A percentile compares a stretch with the other conserved stretches of the same genome.
Evolutionary conservation across 2,113 vertebrate genomes (phyloP).

Genomic region (Okapia johnstoni): DNA sequence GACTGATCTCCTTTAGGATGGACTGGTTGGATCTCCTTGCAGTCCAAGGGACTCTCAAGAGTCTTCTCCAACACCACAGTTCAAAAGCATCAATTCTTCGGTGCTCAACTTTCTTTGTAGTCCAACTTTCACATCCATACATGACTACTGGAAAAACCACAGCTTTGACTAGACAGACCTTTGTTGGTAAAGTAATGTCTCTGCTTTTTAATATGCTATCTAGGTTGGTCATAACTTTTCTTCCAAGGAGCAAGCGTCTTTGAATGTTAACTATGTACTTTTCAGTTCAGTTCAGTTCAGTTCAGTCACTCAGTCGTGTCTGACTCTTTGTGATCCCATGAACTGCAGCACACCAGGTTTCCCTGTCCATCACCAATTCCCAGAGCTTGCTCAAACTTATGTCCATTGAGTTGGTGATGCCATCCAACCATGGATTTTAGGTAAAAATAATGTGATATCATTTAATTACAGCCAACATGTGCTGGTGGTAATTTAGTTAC

Average conservation of each 20-base stretch:
- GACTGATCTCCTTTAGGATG: neutral
- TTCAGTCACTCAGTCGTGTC: neutral
- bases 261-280: neutral
- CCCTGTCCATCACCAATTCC: neutral
- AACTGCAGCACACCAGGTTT: neutral
- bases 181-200: neutral
- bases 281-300: neutral
- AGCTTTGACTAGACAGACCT: neutral
- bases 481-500: neutral
- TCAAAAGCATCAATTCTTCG: neutral
- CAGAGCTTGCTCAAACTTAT: neutral
- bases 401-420: accelerated
- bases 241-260: neutral
- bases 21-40: neutral
- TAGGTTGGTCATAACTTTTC: neutral
- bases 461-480: neutral
- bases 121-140: neutral
- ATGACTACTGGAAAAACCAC: neutral
- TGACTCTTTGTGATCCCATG: neutral
- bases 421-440: neutral
- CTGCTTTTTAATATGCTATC: neutral
- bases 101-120: neutral
- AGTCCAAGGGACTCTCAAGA: neutral
- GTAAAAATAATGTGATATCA: no score
- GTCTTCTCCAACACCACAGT: neutral